These are phyloP conservation scores for Scartelaos histophorus DNA, from an alignment of 2,113 vertebrate species.

Conservation along the genomic window DNA sequence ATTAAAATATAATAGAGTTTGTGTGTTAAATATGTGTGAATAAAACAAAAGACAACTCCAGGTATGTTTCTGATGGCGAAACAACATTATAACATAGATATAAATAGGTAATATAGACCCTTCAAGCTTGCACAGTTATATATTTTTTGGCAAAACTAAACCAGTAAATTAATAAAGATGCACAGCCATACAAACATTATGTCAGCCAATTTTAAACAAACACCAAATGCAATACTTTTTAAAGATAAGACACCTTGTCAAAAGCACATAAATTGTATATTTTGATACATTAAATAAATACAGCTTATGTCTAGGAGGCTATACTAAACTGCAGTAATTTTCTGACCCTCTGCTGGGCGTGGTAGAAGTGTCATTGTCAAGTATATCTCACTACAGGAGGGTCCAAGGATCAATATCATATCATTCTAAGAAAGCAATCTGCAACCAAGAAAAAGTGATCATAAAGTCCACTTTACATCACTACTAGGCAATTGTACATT, in stretches of 20 bases:
- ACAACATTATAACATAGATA: no score
- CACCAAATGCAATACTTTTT: conserved; percentile 43
- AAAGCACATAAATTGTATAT: conserved; percentile 38
- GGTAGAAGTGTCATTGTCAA: conserved; percentile 15
- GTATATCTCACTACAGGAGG: conserved; percentile 25
- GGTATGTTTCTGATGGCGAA: no score
- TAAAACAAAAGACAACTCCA: no score
- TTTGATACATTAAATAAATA: conserved; percentile 36
- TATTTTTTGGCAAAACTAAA: conserved; percentile 18
- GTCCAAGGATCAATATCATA: conserved; percentile 39
- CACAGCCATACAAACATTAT: conserved; percentile 51
- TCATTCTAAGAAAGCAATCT: conserved; percentile 15
- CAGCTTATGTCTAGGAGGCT: conserved; percentile 35
- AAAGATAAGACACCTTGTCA: conserved; percentile 35
- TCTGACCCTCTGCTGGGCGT: conserved; percentile 31
- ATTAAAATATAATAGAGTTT: no score
- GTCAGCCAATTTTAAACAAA: conserved; percentile 43
- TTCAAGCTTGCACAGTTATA: conserved; percentile 7
- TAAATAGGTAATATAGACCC: no score
- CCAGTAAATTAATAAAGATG: conserved; percentile 23
- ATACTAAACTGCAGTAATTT: conserved; percentile 37
- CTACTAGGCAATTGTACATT: conserved; percentile 2
- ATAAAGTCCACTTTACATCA: conserved; percentile 21
- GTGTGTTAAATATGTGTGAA: no score
- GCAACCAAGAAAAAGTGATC: conserved; percentile 15